phyloP scores from a whole-genome alignment of 2,888 invertebrate genomes.

The Parthenolecanium corni region DNA sequence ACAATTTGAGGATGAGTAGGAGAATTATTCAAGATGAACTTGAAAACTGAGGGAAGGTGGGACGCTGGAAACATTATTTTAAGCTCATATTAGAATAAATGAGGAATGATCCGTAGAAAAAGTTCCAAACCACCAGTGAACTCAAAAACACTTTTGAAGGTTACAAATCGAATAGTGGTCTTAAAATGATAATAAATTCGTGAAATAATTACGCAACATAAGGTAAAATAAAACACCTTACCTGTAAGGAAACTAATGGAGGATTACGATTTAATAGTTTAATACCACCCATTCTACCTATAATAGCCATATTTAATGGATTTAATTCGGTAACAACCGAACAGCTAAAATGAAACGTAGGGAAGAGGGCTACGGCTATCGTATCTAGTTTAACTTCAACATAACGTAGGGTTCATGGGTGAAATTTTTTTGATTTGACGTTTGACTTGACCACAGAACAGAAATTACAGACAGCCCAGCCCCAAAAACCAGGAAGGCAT shows the following conservation, averaged over 20 bases:
- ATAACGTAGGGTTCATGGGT: too few relatives aligned
- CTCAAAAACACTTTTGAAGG: constrained; percentile 13
- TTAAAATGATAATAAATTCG: neutral
- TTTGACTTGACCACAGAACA: too few relatives aligned
- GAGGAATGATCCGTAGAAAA: neutral
- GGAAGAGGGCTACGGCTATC: too few relatives aligned
- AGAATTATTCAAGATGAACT: too few relatives aligned
- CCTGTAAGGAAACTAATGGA: constrained; percentile 11
- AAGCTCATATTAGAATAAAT: neutral
- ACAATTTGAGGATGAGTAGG: too few relatives aligned
- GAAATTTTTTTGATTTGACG: too few relatives aligned
- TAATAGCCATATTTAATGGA: constrained; percentile 18
- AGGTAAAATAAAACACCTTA: neutral
- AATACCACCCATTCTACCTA: constrained; percentile 18
- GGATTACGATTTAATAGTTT: constrained; percentile 15
- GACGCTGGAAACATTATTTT: neutral
- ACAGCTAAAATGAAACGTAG: too few relatives aligned
- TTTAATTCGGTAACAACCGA: constrained; percentile 1
- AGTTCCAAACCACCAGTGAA: neutral
- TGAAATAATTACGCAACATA: neutral
- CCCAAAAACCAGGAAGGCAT: too few relatives aligned
- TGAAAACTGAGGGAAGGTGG: too few relatives aligned
- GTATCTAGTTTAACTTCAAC: too few relatives aligned
- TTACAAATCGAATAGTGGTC: constrained; percentile 4
- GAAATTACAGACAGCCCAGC: too few relatives aligned